phyloP scores from a whole-genome alignment of 2,797 vertebrate species.

The Propithecus deckenii region DNA sequence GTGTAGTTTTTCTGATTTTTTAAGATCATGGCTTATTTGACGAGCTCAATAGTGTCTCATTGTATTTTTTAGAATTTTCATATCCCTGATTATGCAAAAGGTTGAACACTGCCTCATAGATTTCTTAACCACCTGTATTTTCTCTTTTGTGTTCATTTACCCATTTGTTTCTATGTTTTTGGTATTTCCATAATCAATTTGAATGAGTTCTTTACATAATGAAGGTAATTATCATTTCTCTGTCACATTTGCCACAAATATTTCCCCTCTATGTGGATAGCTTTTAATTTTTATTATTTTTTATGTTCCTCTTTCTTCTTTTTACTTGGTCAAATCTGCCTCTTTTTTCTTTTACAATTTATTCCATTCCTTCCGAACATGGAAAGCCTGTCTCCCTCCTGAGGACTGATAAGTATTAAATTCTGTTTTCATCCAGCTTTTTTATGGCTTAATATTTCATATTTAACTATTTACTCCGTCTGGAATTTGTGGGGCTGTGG shows the following conservation, averaged over 20 bases:
- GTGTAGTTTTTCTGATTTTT: neutral
- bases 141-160: neutral
- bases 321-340: neutral
- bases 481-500: constrained; percentile 38
- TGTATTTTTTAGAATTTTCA: neutral
- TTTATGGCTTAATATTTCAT: constrained; percentile 60
- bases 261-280: neutral
- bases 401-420: constrained; percentile 23
- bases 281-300: neutral
- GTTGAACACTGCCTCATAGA: fast-evolving
- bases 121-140: neutral
- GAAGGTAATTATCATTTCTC: neutral
- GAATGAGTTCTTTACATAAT: neutral
- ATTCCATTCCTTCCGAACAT: neutral
- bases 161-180: fast-evolving
- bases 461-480: constrained; percentile 54
- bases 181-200: neutral
- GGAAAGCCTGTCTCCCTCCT: constrained; percentile 29
- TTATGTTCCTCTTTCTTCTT: neutral
- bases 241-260: neutral
- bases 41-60: neutral
- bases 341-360: neutral
- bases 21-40: neutral
- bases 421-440: constrained; percentile 44
- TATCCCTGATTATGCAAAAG: neutral